Evolutionary conservation across 2,113 vertebrate genomes (phyloP), one percentile per base, ranked within the genome.

Genomic region (Seriola quinqueradiata): DNA sequence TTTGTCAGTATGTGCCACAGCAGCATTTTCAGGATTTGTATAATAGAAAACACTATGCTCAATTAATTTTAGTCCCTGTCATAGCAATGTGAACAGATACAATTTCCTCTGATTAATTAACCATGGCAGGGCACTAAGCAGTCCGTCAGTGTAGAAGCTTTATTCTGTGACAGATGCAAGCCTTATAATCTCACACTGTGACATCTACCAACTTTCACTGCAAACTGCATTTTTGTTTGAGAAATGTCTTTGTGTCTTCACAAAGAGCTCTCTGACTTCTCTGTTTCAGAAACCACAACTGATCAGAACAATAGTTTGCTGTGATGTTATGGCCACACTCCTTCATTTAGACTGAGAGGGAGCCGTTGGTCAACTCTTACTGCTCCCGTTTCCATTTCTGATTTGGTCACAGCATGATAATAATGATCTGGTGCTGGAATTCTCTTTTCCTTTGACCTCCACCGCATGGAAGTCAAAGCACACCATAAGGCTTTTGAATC

Each of bases 31-130:
- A n/a, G 21, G 6, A 36, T 72, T 36, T 52, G 16, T 65, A 3
- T 25, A 38, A 70, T 16, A 32, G 64, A 75, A 75, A 54, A 23
- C 8, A 21, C 17, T 3, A 3, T 10, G 23, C 10, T 66, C n/a
- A 58, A 19, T 66, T 50, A 58, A 59, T 54, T 71, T 19, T 9
- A 66, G 40, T 52, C 54, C 10, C n/a, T 38, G 25, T 57, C 64
- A 67, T n/a, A 61, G 23, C 23, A 34, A 17, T 32, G 38, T 9
- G 13, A 38, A 40, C 23, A 28, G 36, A 64, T 23, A 19, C 3
- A 28, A 8, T 54, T 68, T 19, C 11, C 21, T 34, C 58, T 44
- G 32, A 76, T 61, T 80, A 61, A 87, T 76, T 60, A 68, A 28
- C 48, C 48, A 12, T 44, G 42, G 50, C 59, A 58, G 42, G 4